Base-by-base conservation (phyloP, 2,888 invertebrate genomes). In the Heliconius charithonia region DNA sequence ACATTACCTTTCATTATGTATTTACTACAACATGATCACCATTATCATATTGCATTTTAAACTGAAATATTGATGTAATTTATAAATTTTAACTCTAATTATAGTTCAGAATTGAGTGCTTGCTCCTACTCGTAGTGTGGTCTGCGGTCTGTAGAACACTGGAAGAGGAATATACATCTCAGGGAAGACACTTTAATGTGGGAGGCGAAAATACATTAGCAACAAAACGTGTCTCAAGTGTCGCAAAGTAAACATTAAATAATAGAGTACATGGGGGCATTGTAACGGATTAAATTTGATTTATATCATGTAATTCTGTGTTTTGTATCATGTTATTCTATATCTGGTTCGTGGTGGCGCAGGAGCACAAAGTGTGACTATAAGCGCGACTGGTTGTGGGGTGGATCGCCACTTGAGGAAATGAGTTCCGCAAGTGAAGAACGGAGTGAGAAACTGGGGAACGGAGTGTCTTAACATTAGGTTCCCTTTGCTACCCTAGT, bases 161-260 rank as follows among this genome's bases (percentile, higher is more conserved):
- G 25, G 76, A 78, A 80, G 78, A 81, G 75, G 78, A 78, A 78
- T 76, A 72, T 81, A 78, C 78, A 67, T 80, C 78, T 80, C 80
- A 75, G 75, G 71, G 76, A 63, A 63, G 78, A 74, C 72, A 69
- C 67, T 76, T 76, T 78, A 75, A 78, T 80, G 75, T 77, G 66
- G 76, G 62, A 72, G 59, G 56, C 45, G 29, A 69, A 78, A 66
- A 74, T 74, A 78, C 62, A 78, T 67, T 78, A 78, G 73, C 41
- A 74, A 63, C 77, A 72, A 45, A 70, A 76, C 71, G n/a, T 74
- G 29, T 77, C 65, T 73, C 72, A 77, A 77, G 74, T 74, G 74
- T 74, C 74, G 74, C 65, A 65, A 45, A 74, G 65, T 74, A 74
- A 74, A 74, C 74, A 29, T 41, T 74, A 45, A 74, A 74, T 74